These are phyloP conservation scores for Harpalus rubripes DNA, from an alignment of 2,888 invertebrate species.

Conservation along the genomic window DNA sequence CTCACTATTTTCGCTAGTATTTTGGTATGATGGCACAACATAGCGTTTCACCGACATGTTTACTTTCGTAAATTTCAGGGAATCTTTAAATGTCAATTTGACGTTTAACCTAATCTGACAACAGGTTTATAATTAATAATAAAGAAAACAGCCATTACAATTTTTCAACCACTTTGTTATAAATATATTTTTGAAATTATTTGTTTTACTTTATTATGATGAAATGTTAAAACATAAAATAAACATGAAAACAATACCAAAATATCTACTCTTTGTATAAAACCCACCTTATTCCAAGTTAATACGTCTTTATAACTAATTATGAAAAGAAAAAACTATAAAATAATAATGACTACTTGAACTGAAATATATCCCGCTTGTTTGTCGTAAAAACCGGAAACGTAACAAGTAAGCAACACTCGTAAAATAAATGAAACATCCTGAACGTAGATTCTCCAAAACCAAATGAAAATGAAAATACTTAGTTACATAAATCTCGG, in stretches of 20 bases:
- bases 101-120: too few species aligned
- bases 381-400: neutral
- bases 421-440: conserved; percentile 23
- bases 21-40: too few species aligned
- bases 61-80: too few species aligned
- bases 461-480: conserved; percentile 30
- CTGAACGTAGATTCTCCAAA: neutral
- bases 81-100: too few species aligned
- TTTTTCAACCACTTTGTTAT: too few species aligned
- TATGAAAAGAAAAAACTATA: neutral
- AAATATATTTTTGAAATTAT: too few species aligned
- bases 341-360: neutral
- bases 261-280: neutral
- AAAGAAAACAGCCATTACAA: too few species aligned
- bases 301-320: neutral
- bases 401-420: conserved; percentile 8
- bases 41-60: too few species aligned
- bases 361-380: neutral
- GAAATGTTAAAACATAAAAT: too few species aligned
- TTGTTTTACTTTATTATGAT: too few species aligned
- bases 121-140: too few species aligned
- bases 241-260: neutral
- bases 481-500: conserved; percentile 18
- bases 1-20: too few species aligned
- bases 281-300: neutral